Evolutionary conservation across 2,888 invertebrate genomes (phyloP).

Genomic region (Noctua janthina): DNA sequence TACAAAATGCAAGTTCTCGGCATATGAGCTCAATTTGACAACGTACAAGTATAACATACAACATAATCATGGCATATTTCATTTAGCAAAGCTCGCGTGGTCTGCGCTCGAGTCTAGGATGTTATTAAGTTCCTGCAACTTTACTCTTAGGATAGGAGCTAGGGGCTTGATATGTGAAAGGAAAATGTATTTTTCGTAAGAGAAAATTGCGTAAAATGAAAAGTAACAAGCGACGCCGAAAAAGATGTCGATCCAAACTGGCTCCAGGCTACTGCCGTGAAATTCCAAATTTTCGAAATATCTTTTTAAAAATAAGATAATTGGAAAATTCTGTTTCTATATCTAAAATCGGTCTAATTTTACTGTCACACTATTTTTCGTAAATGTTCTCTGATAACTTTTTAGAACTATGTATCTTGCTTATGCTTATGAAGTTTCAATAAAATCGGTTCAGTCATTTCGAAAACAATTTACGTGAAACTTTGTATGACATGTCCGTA

Average conservation of each 20-base stretch:
- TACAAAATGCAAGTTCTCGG: slow-evolving; percentile 44
- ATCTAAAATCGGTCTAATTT: too few relatives aligned
- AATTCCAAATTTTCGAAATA: neutral
- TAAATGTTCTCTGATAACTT: too few relatives aligned
- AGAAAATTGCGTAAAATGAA: neutral
- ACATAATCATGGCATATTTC: slow-evolving; percentile 68
- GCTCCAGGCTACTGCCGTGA: neutral
- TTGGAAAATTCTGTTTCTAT: too few relatives aligned
- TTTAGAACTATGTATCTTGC: too few relatives aligned
- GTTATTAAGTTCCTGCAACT: slow-evolving; percentile 68
- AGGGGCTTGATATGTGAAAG: neutral
- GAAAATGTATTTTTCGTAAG: neutral
- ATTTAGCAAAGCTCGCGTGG: slow-evolving; percentile 66
- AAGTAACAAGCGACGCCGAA: neutral
- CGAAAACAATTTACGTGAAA: too few relatives aligned
- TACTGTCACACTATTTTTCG: too few relatives aligned
- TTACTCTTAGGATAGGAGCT: slow-evolving; percentile 56
- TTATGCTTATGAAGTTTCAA: too few relatives aligned
- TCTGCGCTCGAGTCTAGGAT: slow-evolving; percentile 61
- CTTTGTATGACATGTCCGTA: too few relatives aligned
- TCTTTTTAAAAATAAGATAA: too few relatives aligned
- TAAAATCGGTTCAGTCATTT: too few relatives aligned
- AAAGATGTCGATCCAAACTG: neutral
- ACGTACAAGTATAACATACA: slow-evolving; percentile 38
- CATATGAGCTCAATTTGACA: slow-evolving; percentile 60